Evolutionary conservation across 1,140 invertebrate genomes (phyloP), one percentile per base, ranked within the genome.

Genomic region (Trichonephila clavipes): DNA sequence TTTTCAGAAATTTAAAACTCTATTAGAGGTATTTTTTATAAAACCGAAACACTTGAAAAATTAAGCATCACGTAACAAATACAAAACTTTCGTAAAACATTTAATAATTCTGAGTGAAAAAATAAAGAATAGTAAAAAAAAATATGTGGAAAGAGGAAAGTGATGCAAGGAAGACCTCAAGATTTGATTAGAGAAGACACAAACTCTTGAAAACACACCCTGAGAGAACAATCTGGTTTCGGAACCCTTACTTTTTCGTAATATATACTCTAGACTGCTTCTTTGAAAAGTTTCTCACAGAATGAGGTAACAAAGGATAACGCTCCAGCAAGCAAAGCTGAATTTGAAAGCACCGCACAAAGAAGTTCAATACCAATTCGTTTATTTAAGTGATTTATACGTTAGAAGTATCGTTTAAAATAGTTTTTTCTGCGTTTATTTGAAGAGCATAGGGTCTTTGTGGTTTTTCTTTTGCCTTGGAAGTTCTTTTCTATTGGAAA

Each of bases 311-410:
- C n/a, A 88, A 88, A 88, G n/a, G 24, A 88, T 64, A 34, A 66
- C 86, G 86, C 86, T 64, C 19, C 59, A 88, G 14, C 21, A 61
- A 88, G 21, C 62, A 66, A 66, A 64, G 59, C 59, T 88, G 86
- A 88, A 64, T 62, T 88, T 64, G 40, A 66, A 88, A 66, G 86
- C 61, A 40, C 34, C 19, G 21, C 62, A 88, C 86, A 66, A 88
- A 88, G 86, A 88, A 88, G 59, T 64, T 62, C 86, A 88, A 88
- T 88, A 88, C 40, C 59, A 88, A 88, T 88, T 88, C 86, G 86
- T 88, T 88, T 88, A 88, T 44, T 88, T 62, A 64, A 40, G 59
- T 66, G 86, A 88, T 88, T 88, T 88, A 88, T 88, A 66, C 86
- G 86, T 88, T 88, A 88, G 86, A 88, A 14, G 59, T 40, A 85